phyloP scores from a whole-genome alignment of 2,797 vertebrate species.

The Amblyraja radiata region DNA sequence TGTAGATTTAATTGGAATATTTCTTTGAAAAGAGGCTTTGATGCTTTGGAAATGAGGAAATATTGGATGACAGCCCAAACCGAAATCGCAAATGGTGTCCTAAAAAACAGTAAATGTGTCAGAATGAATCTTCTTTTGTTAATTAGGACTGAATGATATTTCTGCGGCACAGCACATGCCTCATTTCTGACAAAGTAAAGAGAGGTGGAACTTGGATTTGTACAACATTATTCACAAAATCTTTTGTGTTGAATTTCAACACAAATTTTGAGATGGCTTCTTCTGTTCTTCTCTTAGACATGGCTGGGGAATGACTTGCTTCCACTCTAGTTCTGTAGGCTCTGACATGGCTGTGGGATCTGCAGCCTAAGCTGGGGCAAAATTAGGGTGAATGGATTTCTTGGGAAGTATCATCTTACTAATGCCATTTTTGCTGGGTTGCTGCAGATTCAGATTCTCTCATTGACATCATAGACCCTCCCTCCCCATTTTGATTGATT shows the following conservation, averaged over 20 bases:
- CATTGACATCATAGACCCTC: too few species aligned
- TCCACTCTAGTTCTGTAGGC: too few species aligned
- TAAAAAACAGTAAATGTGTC: neutral
- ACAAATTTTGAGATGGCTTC: neutral
- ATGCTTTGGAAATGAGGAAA: neutral
- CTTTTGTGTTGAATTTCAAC: too few species aligned
- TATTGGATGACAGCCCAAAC: neutral
- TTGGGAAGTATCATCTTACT: too few species aligned
- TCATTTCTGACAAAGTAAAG: neutral
- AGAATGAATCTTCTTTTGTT: neutral
- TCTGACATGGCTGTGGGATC: too few species aligned
- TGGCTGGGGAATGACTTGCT: too few species aligned
- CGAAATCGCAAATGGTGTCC: neutral
- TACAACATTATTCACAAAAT: neutral
- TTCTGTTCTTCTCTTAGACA: neutral
- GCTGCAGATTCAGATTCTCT: too few species aligned
- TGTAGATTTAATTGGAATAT: conserved; percentile 12
- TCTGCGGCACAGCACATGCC: neutral
- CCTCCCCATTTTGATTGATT: too few species aligned
- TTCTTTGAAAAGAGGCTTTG: neutral
- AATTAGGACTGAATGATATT: neutral
- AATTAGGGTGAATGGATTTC: too few species aligned
- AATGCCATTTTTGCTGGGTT: too few species aligned
- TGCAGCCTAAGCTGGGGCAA: too few species aligned
- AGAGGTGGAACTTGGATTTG: neutral